phyloP scores from a whole-genome alignment of 35 echinoderm and acorn worm species.

The Ophioderma brevispina region DNA sequence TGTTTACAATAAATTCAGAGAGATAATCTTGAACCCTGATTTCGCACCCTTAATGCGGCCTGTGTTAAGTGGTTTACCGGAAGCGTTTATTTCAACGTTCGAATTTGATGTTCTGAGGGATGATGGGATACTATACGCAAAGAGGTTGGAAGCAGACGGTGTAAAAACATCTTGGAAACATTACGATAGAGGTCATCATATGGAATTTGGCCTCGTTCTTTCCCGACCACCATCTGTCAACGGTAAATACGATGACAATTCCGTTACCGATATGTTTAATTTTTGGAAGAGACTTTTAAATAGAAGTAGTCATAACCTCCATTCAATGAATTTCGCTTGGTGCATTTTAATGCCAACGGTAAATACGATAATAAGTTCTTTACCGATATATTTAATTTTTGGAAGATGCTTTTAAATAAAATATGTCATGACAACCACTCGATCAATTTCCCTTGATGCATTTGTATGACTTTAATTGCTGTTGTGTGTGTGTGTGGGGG shows the following conservation, averaged over 20 bases:
- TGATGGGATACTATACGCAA: constrained; percentile 71
- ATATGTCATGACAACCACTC: too few species aligned
- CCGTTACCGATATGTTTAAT: neutral
- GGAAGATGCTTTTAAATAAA: too few species aligned
- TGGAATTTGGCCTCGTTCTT: neutral
- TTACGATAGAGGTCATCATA: neutral
- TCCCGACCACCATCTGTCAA: neutral
- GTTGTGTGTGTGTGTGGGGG: too few species aligned
- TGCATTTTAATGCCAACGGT: too few species aligned
- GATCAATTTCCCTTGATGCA: too few species aligned
- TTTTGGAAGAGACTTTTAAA: too few species aligned
- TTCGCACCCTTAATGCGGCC: constrained; percentile 58
- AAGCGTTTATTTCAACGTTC: constrained; percentile 61
- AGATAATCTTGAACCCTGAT: constrained; percentile 40
- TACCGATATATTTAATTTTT: too few species aligned
- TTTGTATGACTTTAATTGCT: too few species aligned
- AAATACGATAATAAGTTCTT: too few species aligned
- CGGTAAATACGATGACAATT: neutral
- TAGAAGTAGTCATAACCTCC: too few species aligned
- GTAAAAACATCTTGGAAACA: constrained; percentile 43
- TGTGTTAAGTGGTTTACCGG: constrained; percentile 68
- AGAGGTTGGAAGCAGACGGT: constrained; percentile 51
- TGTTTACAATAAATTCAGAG: constrained; percentile 41
- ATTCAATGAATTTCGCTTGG: too few species aligned
- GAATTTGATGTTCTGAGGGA: constrained; percentile 65